Base-by-base conservation (phyloP, 2,888 invertebrate genomes). In the Mesochorus sp. region DNA sequence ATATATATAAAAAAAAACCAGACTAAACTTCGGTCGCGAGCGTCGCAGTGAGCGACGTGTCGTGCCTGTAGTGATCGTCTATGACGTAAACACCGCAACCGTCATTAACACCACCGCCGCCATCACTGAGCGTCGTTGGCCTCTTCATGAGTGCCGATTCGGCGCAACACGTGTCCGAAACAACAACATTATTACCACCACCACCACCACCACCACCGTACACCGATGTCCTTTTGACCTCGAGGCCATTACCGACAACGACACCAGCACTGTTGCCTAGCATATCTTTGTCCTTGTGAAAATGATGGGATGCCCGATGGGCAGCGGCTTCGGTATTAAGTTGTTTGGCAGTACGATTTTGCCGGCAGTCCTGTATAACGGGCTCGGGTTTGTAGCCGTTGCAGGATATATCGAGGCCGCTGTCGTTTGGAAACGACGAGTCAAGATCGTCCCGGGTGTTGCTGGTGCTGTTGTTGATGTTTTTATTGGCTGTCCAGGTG, bases 21-120 rank as follows among this genome's bases (percentile, higher is more conserved):
- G 61, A 93, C 94, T 95, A 95, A 92, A 95, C 95, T 93, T 95
- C 95, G 89, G 95, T 95, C 87, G 95, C 95, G 91, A 95, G 95
- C 90, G 94, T 94, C 80, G 92, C 92, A 64, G 88, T 88, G 39
- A 87, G 82, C 72, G 83, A 51, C 77, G 86, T 78, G 85, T 94
- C 94, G 91, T 94, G 94, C 88, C 92, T 92, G 92, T 95, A 95
- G 91, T 95, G 95, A 92, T 95, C 95, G 92, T 95, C 95, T 91
- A 95, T 93, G 90, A 95, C 95, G 92, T 95, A 95, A 89, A 95
- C 95, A 84, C 92, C 92, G 85, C 91, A 90, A 21, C 87, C 83
- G 74, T 83, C 85, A 12, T 85, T 83, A n/a, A 78, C 85, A 51
- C 81, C 71, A 51, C 79, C 76, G 55, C 73, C 68, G 49, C 37